Base-by-base conservation (phyloP, 2,888 invertebrate species). In the Julus scanicus region DNA sequence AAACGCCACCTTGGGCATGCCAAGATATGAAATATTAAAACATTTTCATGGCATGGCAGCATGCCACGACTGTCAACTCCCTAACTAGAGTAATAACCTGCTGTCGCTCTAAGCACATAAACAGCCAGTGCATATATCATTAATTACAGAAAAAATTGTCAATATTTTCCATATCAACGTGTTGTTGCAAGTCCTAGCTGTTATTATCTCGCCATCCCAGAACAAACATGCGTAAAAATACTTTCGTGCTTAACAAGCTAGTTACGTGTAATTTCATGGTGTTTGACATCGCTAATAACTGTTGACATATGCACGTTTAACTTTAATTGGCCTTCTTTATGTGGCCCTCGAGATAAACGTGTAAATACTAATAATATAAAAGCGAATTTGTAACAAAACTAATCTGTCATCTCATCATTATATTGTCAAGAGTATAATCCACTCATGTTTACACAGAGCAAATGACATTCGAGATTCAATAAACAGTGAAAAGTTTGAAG, bases 221-320 rank as follows among this genome's bases (percentile, higher is more conserved):
- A 57, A 57, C 17, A 57, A 57, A 57, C 57, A 57, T 17, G 57
- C 5, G 57, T 57, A 57, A 17, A 71, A 71, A 71, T 20, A 20
- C 63, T 5, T 71, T 20, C 6, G 5, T 44, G 44, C 44, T 44
- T 8, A 8, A 44, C 44, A 44, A 71, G 20, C 63, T 20, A 71
- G 63, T 71, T 71, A 29, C 29, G 29, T 29, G 29, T 29, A 29
- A 29, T 29, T 29, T 29, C 29, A 44, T 29, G 29, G 80, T 37
- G 80, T 71, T 71, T 71, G 71, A 20, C 71, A 71, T 71, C 29
- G 20, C 71, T 71, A 71, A 71, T 20, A 71, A 71, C 71, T 71
- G 29, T 80, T 37, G 37, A 80, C 37, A 29, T 80, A 13, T 20
- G 13, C 80, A 63, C 86, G 49, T 29, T 44, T 85, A 44, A 44